Base-by-base conservation (phyloP, 2,797 vertebrate species). In the Lagodon rhomboides region DNA sequence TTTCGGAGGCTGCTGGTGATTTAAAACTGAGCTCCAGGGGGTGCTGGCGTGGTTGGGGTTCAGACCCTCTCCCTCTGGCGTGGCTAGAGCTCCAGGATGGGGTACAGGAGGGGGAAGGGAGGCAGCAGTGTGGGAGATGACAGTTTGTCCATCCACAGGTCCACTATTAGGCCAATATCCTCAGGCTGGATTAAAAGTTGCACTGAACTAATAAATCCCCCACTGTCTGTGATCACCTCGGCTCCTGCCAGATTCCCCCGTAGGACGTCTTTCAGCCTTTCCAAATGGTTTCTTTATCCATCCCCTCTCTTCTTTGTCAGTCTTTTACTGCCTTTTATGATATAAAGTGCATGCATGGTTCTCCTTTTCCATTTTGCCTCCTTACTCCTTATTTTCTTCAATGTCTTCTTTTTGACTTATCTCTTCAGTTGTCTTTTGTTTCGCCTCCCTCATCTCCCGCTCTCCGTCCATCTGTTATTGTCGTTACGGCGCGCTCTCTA, bases 131-230 rank as follows among this genome's bases (percentile, higher is more conserved):
- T 67, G 68, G 75, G 73, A 82, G 83, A 88, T 61, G 73, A 84
- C 77, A 74, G 85, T 87, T 76, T 75, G 76, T 92, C 88, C 84
- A 77, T 92, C 88, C 63, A 64, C 88, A 91, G 83, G 75, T 92
- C 77, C 27, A 43, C 86, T 75, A 85, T 86, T 85, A 87, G 74
- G 55, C 83, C 84, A 84, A 70, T 85, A 77, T 85, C 87, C 85
- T 88, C 30, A 10, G 65, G 80, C 54, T 83, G 73, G 74, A 86
- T 91, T 92, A 88, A 82, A 92, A 85, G 63, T 78, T 78, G 81
- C 68, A 69, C 55, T 58, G 47, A 65, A 85, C 79, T 79, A 89
- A 91, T 91, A 87, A 90, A 81, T 87, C 74, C 64, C 43, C 67
- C 46, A 65, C 46, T 68, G 34, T 68, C 71, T 68, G 68, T 84